Evolutionary conservation across 2,888 invertebrate genomes (phyloP), one percentile per base, ranked within the genome.

Genomic region (Leuctra nigra): DNA sequence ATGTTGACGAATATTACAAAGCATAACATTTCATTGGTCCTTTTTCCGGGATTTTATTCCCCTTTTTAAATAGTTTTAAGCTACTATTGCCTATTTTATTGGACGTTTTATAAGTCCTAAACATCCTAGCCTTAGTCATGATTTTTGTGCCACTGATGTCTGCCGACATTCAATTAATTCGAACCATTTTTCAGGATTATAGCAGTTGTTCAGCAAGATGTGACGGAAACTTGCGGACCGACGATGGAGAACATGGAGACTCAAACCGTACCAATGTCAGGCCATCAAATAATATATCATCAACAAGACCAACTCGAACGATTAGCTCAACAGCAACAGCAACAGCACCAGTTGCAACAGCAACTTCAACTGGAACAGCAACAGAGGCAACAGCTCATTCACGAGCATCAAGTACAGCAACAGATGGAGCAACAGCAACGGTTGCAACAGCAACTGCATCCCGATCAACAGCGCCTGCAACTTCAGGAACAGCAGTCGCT

Each of bases 321-420:
- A 24, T 53, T 46, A 22, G 41, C 33, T 20, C 47, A 44, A 23
- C 46, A 44, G 39, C 35, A 54, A 29, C 36, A 16, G 14, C 38
- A 54, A 25, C 54, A 44, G 16, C 24, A 53, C 7, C 54, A 41
- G n/a, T 46, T 46, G 33, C 55, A 46, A 18, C 44, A 24, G 41
- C 55, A 24, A 25, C 44, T 16, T 2, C 44, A 29, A 46, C 55
- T 11, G 18, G 24, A 35, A 14, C 44, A 24, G 23, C 33, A 16
- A 18, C 25, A 44, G 11, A n/a, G n/a, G 13, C 46, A 25, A 14
- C 29, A 24, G 16, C 44, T 16, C 13, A 6, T 13, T 13, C 55
- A 35, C 24, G 25, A 44, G 7, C 46, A 29, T 47, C 29, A 16
- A 46, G 35, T 7, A 14, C 29, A 41, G 24, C 54, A 54, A 23